Base-by-base conservation (phyloP, 2,113 vertebrate genomes). In the Pollachius pollachius region DNA sequence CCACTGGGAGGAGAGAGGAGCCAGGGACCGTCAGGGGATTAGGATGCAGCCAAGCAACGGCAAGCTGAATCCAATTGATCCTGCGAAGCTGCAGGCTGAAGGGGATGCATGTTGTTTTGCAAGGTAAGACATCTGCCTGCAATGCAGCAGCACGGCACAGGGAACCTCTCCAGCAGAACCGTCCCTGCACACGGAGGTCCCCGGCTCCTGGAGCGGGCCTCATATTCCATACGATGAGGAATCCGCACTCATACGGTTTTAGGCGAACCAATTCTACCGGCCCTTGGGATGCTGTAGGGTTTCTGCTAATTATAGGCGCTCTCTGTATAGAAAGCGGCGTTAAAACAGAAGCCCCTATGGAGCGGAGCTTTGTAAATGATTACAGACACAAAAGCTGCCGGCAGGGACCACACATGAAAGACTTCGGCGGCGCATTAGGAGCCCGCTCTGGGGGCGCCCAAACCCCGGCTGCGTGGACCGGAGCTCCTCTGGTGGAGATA, bases 1-100 rank as follows among this genome's bases (percentile, higher is more conserved):
- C 41, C 41, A 41, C 65, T 52, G 52, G 41, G 41, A 68, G 80
- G 77, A 81, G 80, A 67, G 61, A 34, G 30, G 0, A n/a, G 76
- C 70, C 58, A 12, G 73, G 34, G 80, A 13, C 6, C 71, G 80
- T 84, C 84, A 76, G 79, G 78, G 78, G 80, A 87, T 87, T 85
- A 87, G 85, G 88, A 77, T 68, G 18, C 80, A 81, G 72, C 71
- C 71, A 72, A 18, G 80, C 82, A 78, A 77, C 74, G 81, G 65
- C 58, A 80, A 71, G 81, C 79, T 75, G 79, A 74, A 88, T 85
- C 77, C 81, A 85, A 89, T 85, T 87, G 88, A 90, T 89, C 84
- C 83, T 84, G 75, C 71, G 71, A 81, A 81, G 85, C 73, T 5
- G 81, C 72, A 77, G 69, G 82, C 74, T 34, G 7, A 15, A 3